Base-by-base conservation (phyloP, 2,113 vertebrate species). In the Hydrolagus affinis region DNA sequence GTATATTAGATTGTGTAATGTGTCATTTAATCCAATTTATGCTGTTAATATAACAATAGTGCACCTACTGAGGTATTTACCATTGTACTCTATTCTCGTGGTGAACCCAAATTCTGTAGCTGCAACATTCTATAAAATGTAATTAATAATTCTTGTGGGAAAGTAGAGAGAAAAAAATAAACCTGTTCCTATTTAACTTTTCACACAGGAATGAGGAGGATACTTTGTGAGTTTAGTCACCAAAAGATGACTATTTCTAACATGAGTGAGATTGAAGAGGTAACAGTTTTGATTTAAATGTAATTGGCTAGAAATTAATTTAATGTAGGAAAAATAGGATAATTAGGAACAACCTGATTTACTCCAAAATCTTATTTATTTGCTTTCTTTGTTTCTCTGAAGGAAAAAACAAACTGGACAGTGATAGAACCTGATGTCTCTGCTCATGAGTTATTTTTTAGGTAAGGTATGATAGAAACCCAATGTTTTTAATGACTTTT, bases 391-490 rank as follows among this genome's bases (percentile, higher is more conserved):
- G 30, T 30, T 68, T 7, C 11, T 28, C 28, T 83, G 17, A 25
- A 83, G 78, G 78, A 83, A 9, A 28, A 83, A 32, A 64, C 8
- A 32, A 83, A 83, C 64, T 83, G 78, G 78, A 83, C 2, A 68
- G 25, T 83, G 15, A 32, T 83, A 30, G 23, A 83, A 64, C 78
- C 78, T 68, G 15, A 32, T 10, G 0, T 83, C 25, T 83, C 78
- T 32, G 62, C 66, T 15, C 25, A 19, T 32, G 78, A 83, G 25
- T 30, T 66, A 17, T 64, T 32, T 83, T 83, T 68, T 30, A 83
- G 78, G 78, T 83, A 83, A 83, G 30, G 14, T 66, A 30, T 30
- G 28, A 83, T 9, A 30, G 32, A 83, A 66, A 9, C 6, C 2
- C 25, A 2, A 66, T 83, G 32, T 28, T 83, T 83, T 66, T 28